A percentile compares a stretch with the other conserved stretches of the same genome.
phyloP scores from a whole-genome alignment of 1,140 invertebrate species.

The Nasonia vitripennis region DNA sequence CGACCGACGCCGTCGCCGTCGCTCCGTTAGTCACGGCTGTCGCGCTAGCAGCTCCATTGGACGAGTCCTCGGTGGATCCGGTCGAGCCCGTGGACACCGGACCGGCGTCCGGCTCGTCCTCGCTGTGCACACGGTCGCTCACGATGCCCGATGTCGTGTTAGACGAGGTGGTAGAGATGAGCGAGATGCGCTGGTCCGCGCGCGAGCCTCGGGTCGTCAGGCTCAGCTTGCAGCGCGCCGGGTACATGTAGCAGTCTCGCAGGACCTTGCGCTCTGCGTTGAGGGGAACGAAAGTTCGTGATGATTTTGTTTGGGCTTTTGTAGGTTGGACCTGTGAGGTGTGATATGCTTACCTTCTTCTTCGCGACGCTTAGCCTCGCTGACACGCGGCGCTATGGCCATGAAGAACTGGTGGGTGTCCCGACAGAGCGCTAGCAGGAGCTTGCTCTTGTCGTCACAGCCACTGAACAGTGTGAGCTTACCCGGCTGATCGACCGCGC shows the following conservation, averaged over 20 bases:
- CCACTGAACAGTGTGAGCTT: conserved; percentile 93
- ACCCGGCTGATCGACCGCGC: conserved; percentile 85
- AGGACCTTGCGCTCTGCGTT: conserved; percentile 72
- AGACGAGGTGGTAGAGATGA: conserved; percentile 93
- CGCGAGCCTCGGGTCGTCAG: conserved; percentile 79
- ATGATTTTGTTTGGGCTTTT: too few species aligned
- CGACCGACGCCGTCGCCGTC: not conserved
- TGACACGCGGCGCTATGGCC: conserved; percentile 89
- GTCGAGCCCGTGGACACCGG: conserved; percentile 74
- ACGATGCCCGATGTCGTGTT: conserved; percentile 97
- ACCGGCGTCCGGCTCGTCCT: conserved; percentile 89
- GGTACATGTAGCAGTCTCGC: conserved; percentile 80
- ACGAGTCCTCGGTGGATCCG: conserved; percentile 64
- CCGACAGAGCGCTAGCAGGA: conserved; percentile 90
- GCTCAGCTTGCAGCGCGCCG: conserved; percentile 76
- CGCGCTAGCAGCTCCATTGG: conserved; percentile 54
- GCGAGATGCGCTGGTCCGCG: conserved; percentile 89
- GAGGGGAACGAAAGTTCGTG: conserved; percentile 37
- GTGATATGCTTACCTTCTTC: conserved; percentile 79
- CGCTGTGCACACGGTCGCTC: conserved; percentile 93
- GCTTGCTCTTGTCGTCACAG: conserved; percentile 94
- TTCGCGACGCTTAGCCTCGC: conserved; percentile 85
- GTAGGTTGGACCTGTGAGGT: too few species aligned
- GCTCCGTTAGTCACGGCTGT: conserved; percentile 22
- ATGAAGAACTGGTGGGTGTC: conserved; percentile 96